Evolutionary conservation across 2,113 vertebrate genomes (phyloP), one percentile per base, ranked within the genome.

Genomic region (Pseudois nayaur): DNA sequence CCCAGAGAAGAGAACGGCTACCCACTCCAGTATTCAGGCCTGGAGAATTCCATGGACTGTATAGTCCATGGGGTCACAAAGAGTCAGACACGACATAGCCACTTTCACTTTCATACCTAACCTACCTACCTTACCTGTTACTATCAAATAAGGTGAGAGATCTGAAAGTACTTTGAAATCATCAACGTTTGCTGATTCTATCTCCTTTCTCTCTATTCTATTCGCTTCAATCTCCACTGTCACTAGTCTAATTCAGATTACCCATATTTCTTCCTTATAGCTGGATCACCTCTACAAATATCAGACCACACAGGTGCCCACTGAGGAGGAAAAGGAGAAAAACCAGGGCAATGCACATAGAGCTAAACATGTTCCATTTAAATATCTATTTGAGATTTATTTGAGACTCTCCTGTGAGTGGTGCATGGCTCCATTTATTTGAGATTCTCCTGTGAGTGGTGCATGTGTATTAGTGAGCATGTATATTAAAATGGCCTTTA

Each of bases 291-390:
- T 92, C 95, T 87, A 92, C 21, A 95, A 87, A 57, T 59, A 78
- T 21, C 55, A 87, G 48, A 83, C 19, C n/a, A 86, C 71, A 64
- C 2, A 67, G 21, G 13, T 45, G 3, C 48, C 31, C 59, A 62
- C 71, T 97, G 23, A 86, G 54, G 12, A 92, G 10, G 54, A 94
- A 91, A 89, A 67, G 60, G 57, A 92, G 83, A 84, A 95, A 89
- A 95, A 71, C 7, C 40, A 89, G 48, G n/a, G 57, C 67, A 55
- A 82, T 25, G 36, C 86, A 14, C 45, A 89, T 50, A 50, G 82
- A 96, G 60, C 13, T 78, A 82, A 50, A 93, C 25, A 12, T 33
- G 45, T 60, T 76, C 31, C 27, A 88, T 25, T 89, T 95, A 94
- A 92, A 64, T 52, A 91, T 16, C 82, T 96, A 90, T 52, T 62